A percentile compares a stretch with the other conserved stretches of the same genome.
Evolutionary conservation across 2,797 vertebrate genomes (phyloP).

Genomic region (Chromis chromis): DNA sequence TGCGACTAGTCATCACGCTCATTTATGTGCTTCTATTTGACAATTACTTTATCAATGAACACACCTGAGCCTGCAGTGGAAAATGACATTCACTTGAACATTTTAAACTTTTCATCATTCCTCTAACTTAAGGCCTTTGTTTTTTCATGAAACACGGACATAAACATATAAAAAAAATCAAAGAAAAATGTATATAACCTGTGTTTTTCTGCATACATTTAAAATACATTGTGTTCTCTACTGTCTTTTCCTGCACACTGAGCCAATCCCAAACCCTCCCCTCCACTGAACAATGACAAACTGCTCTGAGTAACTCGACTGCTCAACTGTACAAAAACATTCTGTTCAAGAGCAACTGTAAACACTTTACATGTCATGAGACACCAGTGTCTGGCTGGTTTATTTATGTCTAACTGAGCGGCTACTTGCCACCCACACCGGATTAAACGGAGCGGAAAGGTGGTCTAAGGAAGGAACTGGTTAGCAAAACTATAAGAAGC

Average conservation of each 20-base stretch:
- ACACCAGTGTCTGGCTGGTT: not conserved
- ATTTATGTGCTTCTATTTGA: no score
- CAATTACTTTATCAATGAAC: no score
- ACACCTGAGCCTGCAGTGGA: no score
- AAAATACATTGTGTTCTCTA: not conserved
- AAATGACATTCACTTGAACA: no score
- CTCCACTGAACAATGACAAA: slow-evolving; percentile 30
- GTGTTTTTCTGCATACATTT: not conserved
- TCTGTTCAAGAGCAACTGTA: slow-evolving; percentile 22
- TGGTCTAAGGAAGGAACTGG: not conserved
- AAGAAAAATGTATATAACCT: no score
- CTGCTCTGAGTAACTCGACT: slow-evolving; percentile 14
- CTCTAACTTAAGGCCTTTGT: no score
- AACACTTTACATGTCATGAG: slow-evolving; percentile 30
- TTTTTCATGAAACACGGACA: not conserved
- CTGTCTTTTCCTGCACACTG: not conserved
- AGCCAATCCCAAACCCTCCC: not conserved
- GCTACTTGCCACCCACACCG: not conserved
- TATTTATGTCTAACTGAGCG: not conserved
- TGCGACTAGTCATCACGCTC: no score
- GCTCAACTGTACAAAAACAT: not conserved
- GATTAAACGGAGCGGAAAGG: slow-evolving; percentile 1
- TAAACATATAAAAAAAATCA: not conserved
- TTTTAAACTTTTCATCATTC: no score
- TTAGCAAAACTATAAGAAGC: not conserved